Evolutionary conservation across 2,113 vertebrate species (phyloP), one percentile per base, ranked within the genome.

Genomic region (Anolis carolinensis): DNA sequence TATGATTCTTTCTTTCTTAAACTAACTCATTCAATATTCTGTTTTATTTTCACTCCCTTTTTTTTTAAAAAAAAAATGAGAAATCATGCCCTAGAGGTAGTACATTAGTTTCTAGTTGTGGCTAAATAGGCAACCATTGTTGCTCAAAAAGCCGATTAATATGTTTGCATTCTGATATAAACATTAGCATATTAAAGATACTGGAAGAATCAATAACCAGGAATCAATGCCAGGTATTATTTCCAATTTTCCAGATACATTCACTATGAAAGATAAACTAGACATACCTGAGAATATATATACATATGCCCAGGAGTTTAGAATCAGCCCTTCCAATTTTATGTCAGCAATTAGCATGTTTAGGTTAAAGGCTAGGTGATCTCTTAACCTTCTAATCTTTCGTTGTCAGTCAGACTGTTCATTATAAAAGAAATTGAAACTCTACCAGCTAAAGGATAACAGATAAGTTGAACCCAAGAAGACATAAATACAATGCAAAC

Each of bases 391-490:
- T 36, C 32, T 48, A 34, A 82, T 70, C 81, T 83, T 80, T 90
- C 18, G n/a, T 48, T 82, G 79, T 85, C 71, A 27, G 23, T 32
- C 59, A 85, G 39, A 23, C 86, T 91, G 88, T 88, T 89, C 82
- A 90, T 93, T 91, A 88, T 73, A 77, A 71, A 94, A 93, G 87
- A 85, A 88, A 4, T 87, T 81, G 68, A 44, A 44, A 13, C 27
- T 86, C 85, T 1, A 0, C n/a, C 89, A 52, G 13, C 27, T 88
- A 92, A n/a, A 52, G 86, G 89, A 88, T 44, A 18, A 73, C 90
- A 92, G 91, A 82, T 83, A 90, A 72, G 34, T 77, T 55, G 63
- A 63, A 62, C n/a, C 63, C 79, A 89, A 48, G 59, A 86, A 71
- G 91, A 90, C 75, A 9, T 55, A 72, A 90, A 89, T 88, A 83